Evolutionary conservation across 2,888 invertebrate genomes (phyloP), one percentile per base, ranked within the genome.

Genomic region (Imbricaverruca yamaguchii): DNA sequence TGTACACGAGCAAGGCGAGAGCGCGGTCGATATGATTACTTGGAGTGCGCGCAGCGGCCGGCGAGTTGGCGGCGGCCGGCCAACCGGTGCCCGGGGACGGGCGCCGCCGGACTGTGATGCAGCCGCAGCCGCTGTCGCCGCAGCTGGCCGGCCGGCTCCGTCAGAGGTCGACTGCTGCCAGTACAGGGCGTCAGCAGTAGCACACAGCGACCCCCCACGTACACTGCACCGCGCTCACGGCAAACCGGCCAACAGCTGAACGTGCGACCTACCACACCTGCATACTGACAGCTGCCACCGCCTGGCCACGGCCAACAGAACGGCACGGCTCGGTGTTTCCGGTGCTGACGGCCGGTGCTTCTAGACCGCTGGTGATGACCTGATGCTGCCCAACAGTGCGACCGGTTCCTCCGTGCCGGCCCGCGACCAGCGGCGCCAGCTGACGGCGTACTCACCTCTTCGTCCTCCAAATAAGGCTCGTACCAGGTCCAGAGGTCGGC

Each of bases 401-500:
- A n/a, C n/a, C n/a, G n/a, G n/a, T n/a, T n/a, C n/a, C n/a, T n/a
- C n/a, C n/a, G n/a, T n/a, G n/a, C n/a, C n/a, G n/a, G n/a, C n/a
- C n/a, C n/a, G n/a, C n/a, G n/a, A n/a, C n/a, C n/a, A n/a, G 39
- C 39, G 39, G 39, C 39, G 39, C 2, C 39, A 39, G 39, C 39
- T 39, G 39, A 39, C 39, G 39, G 39, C 39, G 39, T 39, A 89
- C 90, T 88, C 90, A 92, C 92, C 91, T 98, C 97, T 86, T 95
- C 94, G 87, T 98, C 98, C 86, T 97, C 96, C 84, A 99, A 89
- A 89, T 98, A 99, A 81, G 94, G 93, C 85, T 94, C 96, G 87
- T 95, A 98, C 99, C 99, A 99, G 87, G 95, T 94, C 89, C 98
- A 96, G 83, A 99, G 89, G 87, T 97, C 96, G 81, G 92, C 92